Base-by-base conservation (phyloP, 1,140 invertebrate species). In the Lepidotrigona ventralis region DNA sequence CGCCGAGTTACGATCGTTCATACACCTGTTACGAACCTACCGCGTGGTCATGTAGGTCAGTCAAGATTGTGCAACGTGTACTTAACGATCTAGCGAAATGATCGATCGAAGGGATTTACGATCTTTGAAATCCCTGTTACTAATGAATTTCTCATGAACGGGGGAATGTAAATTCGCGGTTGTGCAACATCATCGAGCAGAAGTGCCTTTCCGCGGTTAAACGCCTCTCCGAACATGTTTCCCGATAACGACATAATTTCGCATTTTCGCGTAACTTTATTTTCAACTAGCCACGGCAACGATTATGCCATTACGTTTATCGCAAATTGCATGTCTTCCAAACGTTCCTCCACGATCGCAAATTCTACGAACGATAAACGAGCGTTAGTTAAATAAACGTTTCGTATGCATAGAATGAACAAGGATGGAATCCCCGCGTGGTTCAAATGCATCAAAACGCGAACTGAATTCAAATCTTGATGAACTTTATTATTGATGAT, bases 1-100 rank as follows among this genome's bases (percentile, higher is more conserved):
- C 76, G 19, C 11, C n/a, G 56, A 78, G 51, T 83, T 79, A 72
- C 19, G 58, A 64, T 71, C 69, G 56, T 60, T 69, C 58, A 17
- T 53, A 51, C 33, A 63, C 76, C 69, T 54, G 23, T 33, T 29
- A 66, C n/a, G 19, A 56, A 26, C 51, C 69, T 33, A 12, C 23
- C 54, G 33, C 66, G 63, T 29, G 17, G 19, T 46, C 53, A 29
- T 29, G 53, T 54, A 66, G 77, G 71, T 83, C 68, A 73, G 54
- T 5, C 8, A 8, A 2, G n/a, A 9, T 39, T 23, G 71, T 54
- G 53, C 21, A 69, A 68, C 19, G 17, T 8, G 53, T n/a, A 21
- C n/a, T 66, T 29, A 19, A 60, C n/a, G 58, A 60, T 60, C 58
- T 23, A 64, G 17, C 29, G 15, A 17, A 17, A 53, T 3, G 56